Base-by-base conservation (phyloP, 2,113 vertebrate species). In the Gopherus flavomarginatus region DNA sequence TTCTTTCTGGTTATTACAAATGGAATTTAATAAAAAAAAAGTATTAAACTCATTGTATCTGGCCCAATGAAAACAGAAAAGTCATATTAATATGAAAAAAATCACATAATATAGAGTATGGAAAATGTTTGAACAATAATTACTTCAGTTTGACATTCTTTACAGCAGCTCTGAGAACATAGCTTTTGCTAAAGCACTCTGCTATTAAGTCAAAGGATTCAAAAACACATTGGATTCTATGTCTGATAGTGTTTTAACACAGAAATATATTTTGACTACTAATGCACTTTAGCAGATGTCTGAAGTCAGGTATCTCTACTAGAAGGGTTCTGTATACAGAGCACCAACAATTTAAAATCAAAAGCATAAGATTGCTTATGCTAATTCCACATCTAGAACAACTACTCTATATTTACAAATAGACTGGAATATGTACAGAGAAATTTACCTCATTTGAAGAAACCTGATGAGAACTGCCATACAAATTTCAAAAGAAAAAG, bases 11-110 rank as follows among this genome's bases (percentile, higher is more conserved):
- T 95, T 96, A 86, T 93, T 96, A 72, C 72, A 97, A 98, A 96
- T 5, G 12, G 85, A 97, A 96, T 97, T 97, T 96, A 98, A 98
- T 98, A 96, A 96, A 97, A 89, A 72, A 92, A 90, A 86, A 86
- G 35, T 88, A 97, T 97, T 95, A 93, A 95, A 82, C 49, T 94
- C 42, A 91, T 93, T 95, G n/a, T 93, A 94, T 47, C 81, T 81
- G 27, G 11, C 87, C 92, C 94, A 97, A 94, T 92, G 89, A 97
- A 97, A 98, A 96, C 69, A 97, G 93, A 95, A 97, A 92, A 3
- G 0, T 96, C 80, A 83, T 81, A 96, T 31, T 42, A 97, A 96
- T 95, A 94, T 81, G 49, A 96, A 92, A 91, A 97, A 95, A 52
- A 87, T 85, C 49, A 81, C 62, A 75, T 2, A 82, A 22, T 81